Conservation (phyloP, 2,113 vertebrate species). For the Hippocampus comes region DNA sequence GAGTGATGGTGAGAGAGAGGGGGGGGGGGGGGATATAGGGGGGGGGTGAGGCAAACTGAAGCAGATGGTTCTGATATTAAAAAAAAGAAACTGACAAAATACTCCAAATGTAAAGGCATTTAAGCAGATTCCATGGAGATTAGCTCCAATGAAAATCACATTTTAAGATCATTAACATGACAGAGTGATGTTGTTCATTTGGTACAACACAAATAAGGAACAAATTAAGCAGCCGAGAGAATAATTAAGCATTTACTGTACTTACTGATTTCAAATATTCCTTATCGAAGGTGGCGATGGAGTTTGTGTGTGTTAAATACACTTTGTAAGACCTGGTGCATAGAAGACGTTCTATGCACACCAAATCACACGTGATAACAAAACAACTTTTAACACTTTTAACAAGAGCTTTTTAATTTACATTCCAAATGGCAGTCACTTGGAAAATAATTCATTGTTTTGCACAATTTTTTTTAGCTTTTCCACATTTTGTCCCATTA, state of each 20-base stretch:
- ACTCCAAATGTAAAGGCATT: constrained; percentile 1
- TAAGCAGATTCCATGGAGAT: constrained; percentile 4
- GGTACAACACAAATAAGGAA: background rate
- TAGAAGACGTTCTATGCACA: background rate
- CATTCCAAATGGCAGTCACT: too few species aligned
- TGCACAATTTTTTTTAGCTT: too few species aligned
- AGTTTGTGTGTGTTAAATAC: background rate
- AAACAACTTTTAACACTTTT: background rate
- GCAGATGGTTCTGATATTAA: constrained; percentile 40
- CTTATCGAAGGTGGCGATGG: background rate
- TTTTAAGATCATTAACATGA: constrained; percentile 9
- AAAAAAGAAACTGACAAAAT: constrained; percentile 15
- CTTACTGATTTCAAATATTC: background rate
- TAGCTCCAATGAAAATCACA: background rate
- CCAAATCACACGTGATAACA: background rate
- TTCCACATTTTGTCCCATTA: too few species aligned
- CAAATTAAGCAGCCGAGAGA: background rate
- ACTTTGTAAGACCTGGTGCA: too few species aligned
- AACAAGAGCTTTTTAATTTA: background rate
- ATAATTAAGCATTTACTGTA: background rate
- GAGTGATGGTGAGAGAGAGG: constrained; percentile 22
- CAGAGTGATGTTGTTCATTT: background rate
- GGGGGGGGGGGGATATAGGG: background rate
- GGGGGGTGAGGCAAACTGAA: constrained; percentile 6
- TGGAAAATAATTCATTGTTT: too few species aligned